Conservation (phyloP, 2,113 vertebrate genomes). For the Mixornis gularis region DNA sequence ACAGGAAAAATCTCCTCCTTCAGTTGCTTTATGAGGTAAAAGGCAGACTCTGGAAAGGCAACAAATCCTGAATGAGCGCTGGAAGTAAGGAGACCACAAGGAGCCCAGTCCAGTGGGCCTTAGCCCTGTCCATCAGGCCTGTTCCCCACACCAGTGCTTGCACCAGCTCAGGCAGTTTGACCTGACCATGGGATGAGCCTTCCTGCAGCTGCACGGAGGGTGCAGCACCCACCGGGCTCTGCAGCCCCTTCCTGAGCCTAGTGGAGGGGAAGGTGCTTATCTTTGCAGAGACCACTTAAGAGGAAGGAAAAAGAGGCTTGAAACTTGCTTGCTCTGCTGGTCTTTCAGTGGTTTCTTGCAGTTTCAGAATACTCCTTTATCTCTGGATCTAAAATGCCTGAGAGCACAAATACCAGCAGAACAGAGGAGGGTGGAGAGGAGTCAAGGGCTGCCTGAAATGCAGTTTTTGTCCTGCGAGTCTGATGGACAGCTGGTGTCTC, state of each 20-base stretch:
- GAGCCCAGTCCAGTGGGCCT: not conserved
- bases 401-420: not conserved
- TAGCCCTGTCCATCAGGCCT: not conserved
- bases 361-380: not conserved
- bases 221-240: accelerated
- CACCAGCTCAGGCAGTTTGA: no score
- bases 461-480: not conserved
- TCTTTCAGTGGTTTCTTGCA: not conserved
- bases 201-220: not conserved
- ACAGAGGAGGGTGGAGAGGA: not conserved
- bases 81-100: accelerated
- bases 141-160: not conserved
- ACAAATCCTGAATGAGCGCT: not conserved
- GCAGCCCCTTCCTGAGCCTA: not conserved
- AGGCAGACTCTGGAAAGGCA: not conserved
- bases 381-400: not conserved
- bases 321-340: not conserved
- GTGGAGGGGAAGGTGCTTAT: not conserved
- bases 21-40: not conserved
- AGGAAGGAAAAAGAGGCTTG: not conserved
- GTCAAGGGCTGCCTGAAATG: not conserved
- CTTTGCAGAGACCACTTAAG: not conserved
- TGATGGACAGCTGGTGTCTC: not conserved
- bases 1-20: not conserved
- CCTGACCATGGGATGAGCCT: accelerated